Percentiles rank a stretch among this genome's conserved stretches.
Conservation (phyloP, 1,140 invertebrate genomes). For the Maniola jurtina region DNA sequence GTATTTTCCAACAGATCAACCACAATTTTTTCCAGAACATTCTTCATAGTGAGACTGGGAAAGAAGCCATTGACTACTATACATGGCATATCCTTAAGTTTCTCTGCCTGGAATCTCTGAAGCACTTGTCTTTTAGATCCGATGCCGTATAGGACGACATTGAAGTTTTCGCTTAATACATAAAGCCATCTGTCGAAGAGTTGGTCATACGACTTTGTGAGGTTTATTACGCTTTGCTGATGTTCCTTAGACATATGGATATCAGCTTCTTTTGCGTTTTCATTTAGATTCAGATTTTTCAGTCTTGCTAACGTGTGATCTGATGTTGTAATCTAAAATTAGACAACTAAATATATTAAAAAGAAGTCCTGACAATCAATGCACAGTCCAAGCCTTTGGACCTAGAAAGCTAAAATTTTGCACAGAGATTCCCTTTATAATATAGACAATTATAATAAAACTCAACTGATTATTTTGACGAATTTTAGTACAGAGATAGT, state of each 20-base stretch:
- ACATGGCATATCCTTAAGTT: conserved; percentile 83
- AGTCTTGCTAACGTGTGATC: conserved; percentile 89
- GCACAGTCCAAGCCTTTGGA: no score
- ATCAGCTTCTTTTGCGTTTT: conserved; percentile 79
- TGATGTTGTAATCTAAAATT: conserved; percentile 82
- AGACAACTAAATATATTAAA: conserved; percentile 23
- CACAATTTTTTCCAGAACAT: conserved; percentile 89
- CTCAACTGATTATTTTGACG: no score
- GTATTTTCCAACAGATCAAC: conserved; percentile 85
- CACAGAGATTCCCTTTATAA: no score
- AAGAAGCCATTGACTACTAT: conserved; percentile 95
- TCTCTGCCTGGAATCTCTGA: conserved; percentile 85
- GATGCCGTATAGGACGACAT: conserved; percentile 91
- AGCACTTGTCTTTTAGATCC: conserved; percentile 92
- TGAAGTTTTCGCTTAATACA: conserved; percentile 90
- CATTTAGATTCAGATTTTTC: conserved; percentile 84
- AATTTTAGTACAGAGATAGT: no score
- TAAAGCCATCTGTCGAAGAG: conserved; percentile 82
- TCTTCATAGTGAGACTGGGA: conserved; percentile 92
- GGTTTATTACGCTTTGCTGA: conserved; percentile 73
- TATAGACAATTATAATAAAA: no score
- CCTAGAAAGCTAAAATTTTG: no score
- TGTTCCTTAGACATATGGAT: conserved; percentile 80
- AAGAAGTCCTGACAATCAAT: no score
- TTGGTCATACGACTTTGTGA: conserved; percentile 77